Percentiles rank a stretch among this genome's conserved stretches.
phyloP scores from a whole-genome alignment of 2,888 invertebrate species.

The Dichetophora obliterata region DNA sequence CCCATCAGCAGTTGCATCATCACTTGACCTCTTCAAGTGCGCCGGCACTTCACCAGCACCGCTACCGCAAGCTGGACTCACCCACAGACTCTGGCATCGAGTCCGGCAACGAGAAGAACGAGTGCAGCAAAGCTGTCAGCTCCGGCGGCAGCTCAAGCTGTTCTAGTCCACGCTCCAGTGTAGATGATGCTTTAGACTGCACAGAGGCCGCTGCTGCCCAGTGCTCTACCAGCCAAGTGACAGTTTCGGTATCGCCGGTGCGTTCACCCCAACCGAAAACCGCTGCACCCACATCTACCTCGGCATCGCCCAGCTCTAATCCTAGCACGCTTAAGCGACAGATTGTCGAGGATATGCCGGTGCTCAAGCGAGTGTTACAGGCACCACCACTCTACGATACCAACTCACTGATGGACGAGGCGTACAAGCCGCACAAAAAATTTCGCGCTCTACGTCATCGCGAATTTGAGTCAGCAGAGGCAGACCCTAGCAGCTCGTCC shows the following conservation, averaged over 20 bases:
- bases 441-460: conserved; percentile 87
- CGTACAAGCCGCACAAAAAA: conserved; percentile 95
- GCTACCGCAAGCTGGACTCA: conserved; percentile 88
- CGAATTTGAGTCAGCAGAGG: conserved; percentile 82
- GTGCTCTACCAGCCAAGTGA: conserved; percentile 52
- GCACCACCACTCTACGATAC: conserved; percentile 93
- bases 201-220: conserved; percentile 59
- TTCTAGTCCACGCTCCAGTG: conserved; percentile 86
- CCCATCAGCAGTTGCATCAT: conserved; percentile 53
- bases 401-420: conserved; percentile 92
- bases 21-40: conserved; percentile 47
- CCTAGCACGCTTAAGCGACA: conserved; percentile 69
- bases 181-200: conserved; percentile 81
- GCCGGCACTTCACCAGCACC: conserved; percentile 70
- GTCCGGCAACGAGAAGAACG: conserved; percentile 90
- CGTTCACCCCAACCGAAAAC: conserved; percentile 65
- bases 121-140: conserved; percentile 81
- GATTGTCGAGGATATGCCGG: conserved; percentile 91
- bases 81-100: conserved; percentile 95
- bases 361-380: conserved; percentile 90
- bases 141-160: conserved; percentile 82
- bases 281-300: conserved; percentile 44
- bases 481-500: conserved; percentile 75
- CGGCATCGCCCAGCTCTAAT: conserved; percentile 40
- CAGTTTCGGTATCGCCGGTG: conserved; percentile 62